Evolutionary conservation across 2,888 invertebrate species (phyloP).

Genomic region (Coenonympha arcania): DNA sequence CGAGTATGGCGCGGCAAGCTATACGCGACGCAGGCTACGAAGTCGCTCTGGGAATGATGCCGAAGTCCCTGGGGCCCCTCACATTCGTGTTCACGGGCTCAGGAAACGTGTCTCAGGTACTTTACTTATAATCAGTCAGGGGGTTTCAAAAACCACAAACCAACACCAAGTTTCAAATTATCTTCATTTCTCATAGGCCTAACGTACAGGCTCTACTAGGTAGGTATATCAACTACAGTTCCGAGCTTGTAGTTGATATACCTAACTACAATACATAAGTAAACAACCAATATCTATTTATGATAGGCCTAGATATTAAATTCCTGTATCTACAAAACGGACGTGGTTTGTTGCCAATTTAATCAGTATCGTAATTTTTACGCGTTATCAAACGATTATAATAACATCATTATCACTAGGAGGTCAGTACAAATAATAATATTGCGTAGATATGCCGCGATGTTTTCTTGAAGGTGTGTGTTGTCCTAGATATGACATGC

Average conservation of each 20-base stretch:
- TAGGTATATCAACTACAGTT: too few species aligned
- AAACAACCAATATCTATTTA: not conserved
- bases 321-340: not conserved
- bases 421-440: not conserved
- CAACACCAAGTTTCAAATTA: too few species aligned
- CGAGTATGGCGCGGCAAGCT: slow-evolving; percentile 97
- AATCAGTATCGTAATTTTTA: slow-evolving; percentile 2
- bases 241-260: too few species aligned
- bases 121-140: not conserved
- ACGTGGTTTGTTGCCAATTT: slow-evolving; percentile 1
- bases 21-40: slow-evolving; percentile 99
- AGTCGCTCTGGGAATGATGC: slow-evolving; percentile 96
- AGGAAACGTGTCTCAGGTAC: slow-evolving; percentile 94
- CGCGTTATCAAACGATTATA: not conserved
- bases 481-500: not conserved
- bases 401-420: too few species aligned
- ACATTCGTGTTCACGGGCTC: slow-evolving; percentile 99
- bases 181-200: too few species aligned
- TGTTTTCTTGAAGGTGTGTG: slow-evolving; percentile 1
- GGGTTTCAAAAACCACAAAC: not conserved
- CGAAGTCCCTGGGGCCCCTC: slow-evolving; percentile 96
- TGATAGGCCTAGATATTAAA: not conserved
- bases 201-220: too few species aligned
- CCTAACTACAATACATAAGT: too few species aligned
- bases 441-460: not conserved